phyloP scores from a whole-genome alignment of 2,888 invertebrate genomes.

The Drosophila borealis region DNA sequence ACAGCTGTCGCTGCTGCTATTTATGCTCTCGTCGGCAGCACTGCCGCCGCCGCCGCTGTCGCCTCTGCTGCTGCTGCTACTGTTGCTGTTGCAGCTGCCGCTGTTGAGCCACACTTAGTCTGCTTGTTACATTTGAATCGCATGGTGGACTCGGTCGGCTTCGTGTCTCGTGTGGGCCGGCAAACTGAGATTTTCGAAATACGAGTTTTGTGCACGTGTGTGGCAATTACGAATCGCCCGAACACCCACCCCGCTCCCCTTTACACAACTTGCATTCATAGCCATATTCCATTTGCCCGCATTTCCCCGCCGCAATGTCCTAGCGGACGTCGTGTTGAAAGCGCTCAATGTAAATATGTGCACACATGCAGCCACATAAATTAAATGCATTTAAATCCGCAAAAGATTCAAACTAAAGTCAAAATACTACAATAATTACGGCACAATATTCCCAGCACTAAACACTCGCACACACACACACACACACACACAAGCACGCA shows the following conservation, averaged over 20 bases:
- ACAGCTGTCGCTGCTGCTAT: constrained; percentile 24
- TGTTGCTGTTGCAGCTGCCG: constrained; percentile 21
- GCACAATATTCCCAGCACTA: constrained; percentile 18
- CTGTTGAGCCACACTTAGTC: constrained; percentile 61
- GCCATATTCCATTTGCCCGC: constrained; percentile 8
- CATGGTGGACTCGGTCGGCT: constrained; percentile 61
- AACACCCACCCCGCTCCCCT: background rate
- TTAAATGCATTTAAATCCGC: constrained; percentile 73
- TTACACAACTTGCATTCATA: background rate
- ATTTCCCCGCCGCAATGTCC: constrained; percentile 7
- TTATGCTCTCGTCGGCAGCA: constrained; percentile 40
- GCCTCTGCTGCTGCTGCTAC: constrained; percentile 16
- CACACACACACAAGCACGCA: constrained; percentile 6
- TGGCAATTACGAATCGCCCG: constrained; percentile 7
- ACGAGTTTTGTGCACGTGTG: constrained; percentile 60
- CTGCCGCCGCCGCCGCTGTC: constrained; percentile 25
- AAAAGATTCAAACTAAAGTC: constrained; percentile 64
- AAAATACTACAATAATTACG: constrained; percentile 62
- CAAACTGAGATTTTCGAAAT: constrained; percentile 46
- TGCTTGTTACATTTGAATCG: constrained; percentile 68
- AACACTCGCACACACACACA: constrained; percentile 2
- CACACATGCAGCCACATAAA: constrained; percentile 63
- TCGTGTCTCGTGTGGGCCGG: constrained; percentile 61
- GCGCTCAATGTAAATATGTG: constrained; percentile 63
- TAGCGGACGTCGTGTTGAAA: constrained; percentile 49